Percentiles rank a stretch among this genome's conserved stretches.
These are phyloP conservation scores for Macrophya annulata DNA, from an alignment of 2,888 invertebrate genomes.

Conservation along the genomic window DNA sequence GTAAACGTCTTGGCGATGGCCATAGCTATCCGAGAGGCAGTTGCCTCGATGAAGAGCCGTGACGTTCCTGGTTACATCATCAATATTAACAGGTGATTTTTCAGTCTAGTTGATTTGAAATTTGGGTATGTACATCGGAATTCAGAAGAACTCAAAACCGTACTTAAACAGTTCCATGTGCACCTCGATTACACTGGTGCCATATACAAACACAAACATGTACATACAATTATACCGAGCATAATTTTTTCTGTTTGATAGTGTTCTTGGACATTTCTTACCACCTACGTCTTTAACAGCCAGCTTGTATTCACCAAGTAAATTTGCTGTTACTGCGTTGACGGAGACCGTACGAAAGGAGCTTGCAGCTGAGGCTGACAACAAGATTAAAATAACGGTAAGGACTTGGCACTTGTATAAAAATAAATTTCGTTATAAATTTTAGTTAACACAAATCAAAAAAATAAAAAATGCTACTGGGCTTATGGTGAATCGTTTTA, in stretches of 20 bases:
- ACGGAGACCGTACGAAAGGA: conserved; percentile 80
- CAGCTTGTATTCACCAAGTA: conserved; percentile 79
- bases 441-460: background rate
- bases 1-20: conserved; percentile 83
- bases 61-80: conserved; percentile 83
- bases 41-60: conserved; percentile 81
- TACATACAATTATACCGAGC: background rate
- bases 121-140: background rate
- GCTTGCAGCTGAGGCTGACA: conserved; percentile 71
- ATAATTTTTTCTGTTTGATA: conserved; percentile 56
- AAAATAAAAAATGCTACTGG: no score
- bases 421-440: background rate
- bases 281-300: conserved; percentile 65
- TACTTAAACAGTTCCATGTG: background rate
- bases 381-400: conserved; percentile 78
- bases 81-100: conserved; percentile 75
- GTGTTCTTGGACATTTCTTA: conserved; percentile 72
- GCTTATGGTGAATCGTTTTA: background rate
- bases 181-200: no score
- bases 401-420: background rate
- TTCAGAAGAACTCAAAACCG: background rate
- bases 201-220: no score
- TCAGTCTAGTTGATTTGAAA: background rate
- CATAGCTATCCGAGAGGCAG: conserved; percentile 82
- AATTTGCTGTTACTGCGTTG: conserved; percentile 80